A percentile compares a stretch with the other conserved stretches of the same genome.
Conservation (phyloP, 2,113 vertebrate species). For the Elgaria multicarinata region DNA sequence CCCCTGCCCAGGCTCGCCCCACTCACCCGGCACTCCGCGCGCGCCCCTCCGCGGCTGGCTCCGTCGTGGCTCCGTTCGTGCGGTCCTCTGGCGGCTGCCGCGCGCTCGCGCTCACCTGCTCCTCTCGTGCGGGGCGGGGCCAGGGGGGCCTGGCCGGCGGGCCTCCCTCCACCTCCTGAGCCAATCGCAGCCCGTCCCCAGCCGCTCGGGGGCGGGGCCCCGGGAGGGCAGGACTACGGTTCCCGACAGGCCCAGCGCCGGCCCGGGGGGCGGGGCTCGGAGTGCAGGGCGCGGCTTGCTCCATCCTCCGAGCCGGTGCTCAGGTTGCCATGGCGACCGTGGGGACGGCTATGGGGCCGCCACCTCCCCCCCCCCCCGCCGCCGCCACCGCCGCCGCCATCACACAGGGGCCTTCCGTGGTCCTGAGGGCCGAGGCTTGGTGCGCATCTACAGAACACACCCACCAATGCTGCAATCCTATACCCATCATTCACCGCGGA, state of each 20-base stretch:
- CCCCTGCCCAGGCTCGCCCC: neutral
- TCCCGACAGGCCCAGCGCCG: slow-evolving; percentile 5
- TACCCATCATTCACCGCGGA: too few relatives aligned
- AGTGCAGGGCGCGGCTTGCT: neutral
- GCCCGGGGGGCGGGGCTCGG: neutral
- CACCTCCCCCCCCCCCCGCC: neutral
- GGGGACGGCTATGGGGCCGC: neutral
- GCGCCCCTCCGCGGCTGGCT: neutral
- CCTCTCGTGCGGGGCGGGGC: neutral
- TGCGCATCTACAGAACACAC: too few relatives aligned
- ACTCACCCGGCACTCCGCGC: neutral
- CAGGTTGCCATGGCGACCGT: neutral
- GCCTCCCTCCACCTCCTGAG: neutral
- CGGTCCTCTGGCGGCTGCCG: neutral
- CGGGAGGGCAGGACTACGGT: neutral
- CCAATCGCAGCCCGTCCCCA: neutral
- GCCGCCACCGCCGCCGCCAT: neutral
- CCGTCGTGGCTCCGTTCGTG: too few relatives aligned
- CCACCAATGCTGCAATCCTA: too few relatives aligned
- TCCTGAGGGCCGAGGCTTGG: neutral
- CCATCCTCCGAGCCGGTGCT: neutral
- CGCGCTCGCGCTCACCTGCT: slow-evolving; percentile 17
- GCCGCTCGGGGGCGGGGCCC: neutral
- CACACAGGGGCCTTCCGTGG: neutral
- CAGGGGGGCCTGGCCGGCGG: neutral